A percentile compares a stretch with the other conserved stretches of the same genome.
Evolutionary conservation across 2,888 invertebrate genomes (phyloP).

Genomic region (Chymomyza fuscimana): DNA sequence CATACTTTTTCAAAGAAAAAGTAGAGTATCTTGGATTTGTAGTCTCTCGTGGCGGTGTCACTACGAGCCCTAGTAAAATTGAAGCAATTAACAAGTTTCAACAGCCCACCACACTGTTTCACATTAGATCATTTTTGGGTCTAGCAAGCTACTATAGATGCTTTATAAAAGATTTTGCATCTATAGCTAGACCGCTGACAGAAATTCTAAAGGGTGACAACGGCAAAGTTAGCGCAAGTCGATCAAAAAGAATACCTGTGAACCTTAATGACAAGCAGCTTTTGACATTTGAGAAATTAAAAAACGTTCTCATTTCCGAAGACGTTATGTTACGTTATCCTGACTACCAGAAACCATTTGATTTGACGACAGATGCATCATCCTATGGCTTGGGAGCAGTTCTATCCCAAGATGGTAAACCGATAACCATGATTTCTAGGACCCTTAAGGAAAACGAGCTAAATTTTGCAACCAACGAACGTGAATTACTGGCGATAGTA

Average conservation of each 20-base stretch:
- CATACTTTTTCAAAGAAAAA: conserved; percentile 1
- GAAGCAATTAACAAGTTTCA: background rate
- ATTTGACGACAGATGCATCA: background rate
- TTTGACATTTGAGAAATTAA: background rate
- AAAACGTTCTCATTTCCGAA: background rate
- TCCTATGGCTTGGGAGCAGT: background rate
- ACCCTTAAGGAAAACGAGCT: background rate
- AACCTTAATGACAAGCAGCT: background rate
- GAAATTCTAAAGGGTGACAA: background rate
- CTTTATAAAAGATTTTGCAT: too few relatives aligned
- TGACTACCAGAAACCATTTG: background rate
- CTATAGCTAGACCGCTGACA: background rate
- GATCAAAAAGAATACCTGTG: background rate
- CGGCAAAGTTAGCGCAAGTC: background rate
- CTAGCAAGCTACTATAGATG: conserved; percentile 7
- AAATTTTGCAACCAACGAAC: conserved; percentile 9
- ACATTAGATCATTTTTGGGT: background rate
- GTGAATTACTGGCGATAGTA: background rate
- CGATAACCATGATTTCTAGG: conserved; percentile 5
- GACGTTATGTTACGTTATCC: background rate
- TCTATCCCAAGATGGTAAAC: background rate
- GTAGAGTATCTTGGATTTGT: conserved; percentile 4
- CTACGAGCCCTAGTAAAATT: too few relatives aligned
- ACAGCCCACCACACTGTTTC: background rate
- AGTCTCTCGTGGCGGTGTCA: too few relatives aligned